Evolutionary conservation across 2,888 invertebrate species (phyloP).

Genomic region (Ethmia dodecea): DNA sequence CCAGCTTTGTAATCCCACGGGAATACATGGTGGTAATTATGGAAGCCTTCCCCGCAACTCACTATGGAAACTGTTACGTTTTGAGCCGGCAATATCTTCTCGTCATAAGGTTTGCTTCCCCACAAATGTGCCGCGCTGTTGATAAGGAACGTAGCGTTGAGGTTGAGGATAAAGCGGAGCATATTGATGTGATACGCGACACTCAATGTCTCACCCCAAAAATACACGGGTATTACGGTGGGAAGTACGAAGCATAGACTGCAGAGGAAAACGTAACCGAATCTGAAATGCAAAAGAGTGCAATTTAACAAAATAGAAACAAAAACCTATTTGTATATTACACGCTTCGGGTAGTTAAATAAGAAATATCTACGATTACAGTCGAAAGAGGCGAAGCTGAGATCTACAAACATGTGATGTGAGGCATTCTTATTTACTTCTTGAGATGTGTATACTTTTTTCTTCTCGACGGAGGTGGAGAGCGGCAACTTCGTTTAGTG

Average conservation of each 20-base stretch:
- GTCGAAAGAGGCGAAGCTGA: no score
- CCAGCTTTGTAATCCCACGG: constrained; percentile 43
- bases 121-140: constrained; percentile 80
- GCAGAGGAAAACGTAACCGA: constrained; percentile 79
- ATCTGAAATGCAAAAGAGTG: constrained; percentile 75
- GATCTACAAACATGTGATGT: no score
- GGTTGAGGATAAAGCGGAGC: constrained; percentile 70
- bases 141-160: constrained; percentile 76
- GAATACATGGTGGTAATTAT: constrained; percentile 46
- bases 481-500: no score
- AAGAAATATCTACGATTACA: no score
- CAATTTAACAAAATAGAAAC: constrained; percentile 14
- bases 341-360: constrained; percentile 66
- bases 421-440: no score
- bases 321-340: constrained; percentile 30
- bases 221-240: constrained; percentile 63
- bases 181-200: constrained; percentile 50
- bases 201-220: constrained; percentile 73
- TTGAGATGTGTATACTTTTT: no score
- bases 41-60: constrained; percentile 42
- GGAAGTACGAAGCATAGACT: constrained; percentile 27
- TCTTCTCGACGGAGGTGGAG: no score
- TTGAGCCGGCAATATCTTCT: constrained; percentile 30
- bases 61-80: constrained; percentile 26
- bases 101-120: constrained; percentile 65